phyloP scores from a whole-genome alignment of 2,888 invertebrate species.

The Drosophila prostipennis region DNA sequence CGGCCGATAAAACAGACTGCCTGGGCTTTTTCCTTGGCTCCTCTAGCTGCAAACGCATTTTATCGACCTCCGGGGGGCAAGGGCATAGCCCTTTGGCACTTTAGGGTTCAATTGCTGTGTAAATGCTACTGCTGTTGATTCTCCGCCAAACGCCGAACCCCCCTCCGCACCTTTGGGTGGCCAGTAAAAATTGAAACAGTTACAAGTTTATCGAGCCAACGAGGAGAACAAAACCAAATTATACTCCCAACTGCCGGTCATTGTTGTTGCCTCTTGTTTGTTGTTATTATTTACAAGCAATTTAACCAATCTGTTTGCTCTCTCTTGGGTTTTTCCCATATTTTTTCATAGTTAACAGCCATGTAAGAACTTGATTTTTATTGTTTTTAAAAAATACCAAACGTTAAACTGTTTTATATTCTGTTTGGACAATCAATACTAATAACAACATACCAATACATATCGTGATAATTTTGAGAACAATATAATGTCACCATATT shows the following conservation, averaged over 20 bases:
- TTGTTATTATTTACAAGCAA: conserved; percentile 69
- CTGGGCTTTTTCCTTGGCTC: conserved; percentile 14
- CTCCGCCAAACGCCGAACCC: conserved; percentile 1
- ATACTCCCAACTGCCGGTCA: conserved; percentile 50
- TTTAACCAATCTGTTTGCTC: conserved; percentile 70
- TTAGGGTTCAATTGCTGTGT: conserved; percentile 73
- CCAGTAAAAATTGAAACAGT: conserved; percentile 56
- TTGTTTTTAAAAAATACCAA: conserved; percentile 11
- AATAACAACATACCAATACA: neutral
- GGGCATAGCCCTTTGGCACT: conserved; percentile 65
- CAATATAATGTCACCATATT: no score
- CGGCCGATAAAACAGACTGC: conserved; percentile 21
- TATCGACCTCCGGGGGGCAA: conserved; percentile 24
- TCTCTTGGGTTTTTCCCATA: conserved; percentile 24
- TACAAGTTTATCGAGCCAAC: conserved; percentile 48
- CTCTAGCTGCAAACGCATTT: conserved; percentile 38
- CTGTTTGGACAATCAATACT: neutral
- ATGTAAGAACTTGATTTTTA: conserved; percentile 53
- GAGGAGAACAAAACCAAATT: conserved; percentile 32
- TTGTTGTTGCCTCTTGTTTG: conserved; percentile 44
- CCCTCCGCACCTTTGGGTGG: conserved; percentile 41
- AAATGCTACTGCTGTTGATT: conserved; percentile 47
- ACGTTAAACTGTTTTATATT: conserved; percentile 4
- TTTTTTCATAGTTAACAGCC: conserved; percentile 49
- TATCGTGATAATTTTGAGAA: no score